These are phyloP conservation scores for Ichneumoninae sp. DNA, from an alignment of 2,888 invertebrate species.

Conservation along the genomic window DNA sequence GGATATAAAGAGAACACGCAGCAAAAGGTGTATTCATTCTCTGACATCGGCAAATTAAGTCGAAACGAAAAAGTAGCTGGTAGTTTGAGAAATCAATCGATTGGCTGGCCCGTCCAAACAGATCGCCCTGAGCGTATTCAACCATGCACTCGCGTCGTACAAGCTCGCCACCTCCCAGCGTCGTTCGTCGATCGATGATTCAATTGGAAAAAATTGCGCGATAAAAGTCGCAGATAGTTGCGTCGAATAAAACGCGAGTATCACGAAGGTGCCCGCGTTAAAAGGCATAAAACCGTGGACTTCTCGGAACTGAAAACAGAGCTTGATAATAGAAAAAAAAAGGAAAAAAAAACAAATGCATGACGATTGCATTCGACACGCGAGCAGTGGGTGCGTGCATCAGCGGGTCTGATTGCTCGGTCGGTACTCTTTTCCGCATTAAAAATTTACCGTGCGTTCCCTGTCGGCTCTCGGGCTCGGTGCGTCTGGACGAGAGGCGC, in stretches of 20 bases:
- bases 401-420: constrained; percentile 69
- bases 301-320: constrained; percentile 15
- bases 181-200: background rate
- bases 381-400: constrained; percentile 64
- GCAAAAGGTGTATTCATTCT: background rate
- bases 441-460: constrained; percentile 59
- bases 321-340: constrained; percentile 50
- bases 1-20: background rate
- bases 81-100: background rate
- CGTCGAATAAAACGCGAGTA: background rate
- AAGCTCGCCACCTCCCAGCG: background rate
- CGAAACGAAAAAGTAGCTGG: background rate
- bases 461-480: constrained; percentile 43
- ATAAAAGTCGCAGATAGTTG: background rate
- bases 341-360: constrained; percentile 65
- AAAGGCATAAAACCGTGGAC: constrained; percentile 22
- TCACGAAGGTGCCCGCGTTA: background rate
- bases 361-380: constrained; percentile 72
- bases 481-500: constrained; percentile 60
- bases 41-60: background rate
- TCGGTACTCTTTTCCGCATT: constrained; percentile 51
- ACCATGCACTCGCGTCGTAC: background rate
- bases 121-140: background rate
- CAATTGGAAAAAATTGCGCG: background rate
- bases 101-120: background rate